Evolutionary conservation across 2,113 vertebrate species (phyloP).

Genomic region (Platichthys flesus): DNA sequence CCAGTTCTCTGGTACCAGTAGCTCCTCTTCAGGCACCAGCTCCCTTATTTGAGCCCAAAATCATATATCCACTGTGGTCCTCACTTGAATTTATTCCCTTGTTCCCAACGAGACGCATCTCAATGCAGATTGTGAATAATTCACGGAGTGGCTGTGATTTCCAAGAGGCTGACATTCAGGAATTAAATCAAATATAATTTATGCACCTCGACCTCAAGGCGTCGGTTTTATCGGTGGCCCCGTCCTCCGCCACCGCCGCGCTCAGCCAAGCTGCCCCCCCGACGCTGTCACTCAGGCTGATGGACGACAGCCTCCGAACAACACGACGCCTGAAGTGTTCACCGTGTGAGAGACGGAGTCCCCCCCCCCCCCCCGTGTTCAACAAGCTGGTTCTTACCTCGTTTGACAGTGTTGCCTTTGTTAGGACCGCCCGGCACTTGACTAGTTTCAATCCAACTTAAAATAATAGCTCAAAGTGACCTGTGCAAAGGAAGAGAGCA

Average conservation of each 20-base stretch:
- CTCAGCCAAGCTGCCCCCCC: not conserved
- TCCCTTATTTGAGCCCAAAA: too few species aligned
- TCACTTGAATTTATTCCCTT: not conserved
- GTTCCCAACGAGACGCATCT: not conserved
- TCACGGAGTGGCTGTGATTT: not conserved
- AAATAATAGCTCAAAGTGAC: too few species aligned
- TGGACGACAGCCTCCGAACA: not conserved
- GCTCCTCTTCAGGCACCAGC: too few species aligned
- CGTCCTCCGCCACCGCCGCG: not conserved
- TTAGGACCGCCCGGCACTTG: not conserved
- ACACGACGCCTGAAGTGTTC: not conserved
- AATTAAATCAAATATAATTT: conserved; percentile 18
- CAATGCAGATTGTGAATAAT: not conserved
- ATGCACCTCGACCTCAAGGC: not conserved
- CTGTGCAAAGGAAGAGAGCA: too few species aligned
- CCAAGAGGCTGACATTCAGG: conserved; percentile 10
- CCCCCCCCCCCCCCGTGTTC: too few species aligned
- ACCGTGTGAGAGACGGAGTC: not conserved
- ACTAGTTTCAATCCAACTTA: not conserved
- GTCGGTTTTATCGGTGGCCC: not conserved
- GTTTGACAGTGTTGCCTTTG: not conserved
- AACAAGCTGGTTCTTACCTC: not conserved
- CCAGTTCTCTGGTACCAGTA: too few species aligned
- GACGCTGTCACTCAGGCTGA: not conserved
- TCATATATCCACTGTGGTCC: not conserved